These are phyloP conservation scores for Tokudaia tokunoshimensis DNA, from an alignment of 2,797 vertebrate genomes.

Conservation along the genomic window DNA sequence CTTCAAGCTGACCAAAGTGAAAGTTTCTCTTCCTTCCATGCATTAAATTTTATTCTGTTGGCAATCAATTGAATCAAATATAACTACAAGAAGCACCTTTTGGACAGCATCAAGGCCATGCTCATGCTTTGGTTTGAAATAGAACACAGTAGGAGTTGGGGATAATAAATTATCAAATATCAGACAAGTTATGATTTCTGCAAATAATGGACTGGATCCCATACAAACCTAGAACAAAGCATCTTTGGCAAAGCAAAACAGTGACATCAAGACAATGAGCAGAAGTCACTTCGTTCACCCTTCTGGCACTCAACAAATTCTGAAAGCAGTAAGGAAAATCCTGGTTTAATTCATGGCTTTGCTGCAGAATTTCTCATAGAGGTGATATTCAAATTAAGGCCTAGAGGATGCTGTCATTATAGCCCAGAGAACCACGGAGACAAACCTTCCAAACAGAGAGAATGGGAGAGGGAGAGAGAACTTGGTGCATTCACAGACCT, in stretches of 20 bases:
- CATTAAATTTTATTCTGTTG: constrained; percentile 63
- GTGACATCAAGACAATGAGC: background rate
- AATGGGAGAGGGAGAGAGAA: background rate
- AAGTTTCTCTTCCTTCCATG: constrained; percentile 25
- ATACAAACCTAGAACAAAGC: background rate
- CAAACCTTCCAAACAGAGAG: background rate
- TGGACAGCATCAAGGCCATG: background rate
- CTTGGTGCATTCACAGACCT: background rate
- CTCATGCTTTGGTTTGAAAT: background rate
- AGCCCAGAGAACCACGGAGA: background rate
- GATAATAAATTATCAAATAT: background rate
- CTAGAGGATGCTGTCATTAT: background rate
- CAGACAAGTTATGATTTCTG: background rate
- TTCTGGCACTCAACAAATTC: background rate
- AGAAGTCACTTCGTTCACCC: background rate
- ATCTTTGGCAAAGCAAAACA: background rate
- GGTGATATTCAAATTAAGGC: background rate
- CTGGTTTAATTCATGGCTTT: background rate
- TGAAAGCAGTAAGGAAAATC: background rate
- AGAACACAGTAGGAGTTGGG: background rate
- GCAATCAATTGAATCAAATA: constrained; percentile 51
- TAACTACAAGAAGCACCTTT: background rate
- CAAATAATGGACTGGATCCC: background rate
- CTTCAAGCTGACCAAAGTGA: constrained; percentile 2
- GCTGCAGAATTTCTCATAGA: background rate